A percentile compares a stretch with the other conserved stretches of the same genome.
Conservation (phyloP, 2,113 vertebrate genomes). For the Terrapene triunguis region DNA sequence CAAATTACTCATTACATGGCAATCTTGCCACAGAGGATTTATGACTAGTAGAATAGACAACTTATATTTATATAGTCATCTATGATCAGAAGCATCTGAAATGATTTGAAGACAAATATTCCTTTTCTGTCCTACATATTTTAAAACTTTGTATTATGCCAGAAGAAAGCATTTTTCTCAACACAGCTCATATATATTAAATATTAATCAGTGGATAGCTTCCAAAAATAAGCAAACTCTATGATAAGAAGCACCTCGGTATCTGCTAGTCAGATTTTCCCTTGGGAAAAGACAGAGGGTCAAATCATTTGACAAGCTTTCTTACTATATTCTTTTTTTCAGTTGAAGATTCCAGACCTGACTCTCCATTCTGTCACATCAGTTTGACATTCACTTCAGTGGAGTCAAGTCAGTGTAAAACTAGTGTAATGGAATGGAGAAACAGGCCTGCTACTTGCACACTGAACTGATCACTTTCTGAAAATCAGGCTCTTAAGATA, state of each 20-base stretch:
- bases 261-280: constrained; percentile 27
- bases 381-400: neutral
- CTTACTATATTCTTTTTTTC: neutral
- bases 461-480: neutral
- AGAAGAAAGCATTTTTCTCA: neutral
- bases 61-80: neutral
- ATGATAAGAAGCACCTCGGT: constrained; percentile 9
- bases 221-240: neutral
- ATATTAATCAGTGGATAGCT: constrained; percentile 19
- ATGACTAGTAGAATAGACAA: neutral
- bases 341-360: neutral
- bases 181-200: neutral
- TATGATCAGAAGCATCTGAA: neutral
- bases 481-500: neutral
- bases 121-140: neutral
- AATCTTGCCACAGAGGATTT: neutral
- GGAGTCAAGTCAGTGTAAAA: neutral
- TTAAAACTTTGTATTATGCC: neutral
- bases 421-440: neutral
- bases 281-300: neutral
- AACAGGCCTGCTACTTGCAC: neutral
- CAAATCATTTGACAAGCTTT: neutral
- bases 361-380: neutral
- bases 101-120: neutral
- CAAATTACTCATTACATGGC: neutral